These are phyloP conservation scores for Notodonta dromedarius DNA, from an alignment of 2,888 invertebrate species.

Conservation along the genomic window DNA sequence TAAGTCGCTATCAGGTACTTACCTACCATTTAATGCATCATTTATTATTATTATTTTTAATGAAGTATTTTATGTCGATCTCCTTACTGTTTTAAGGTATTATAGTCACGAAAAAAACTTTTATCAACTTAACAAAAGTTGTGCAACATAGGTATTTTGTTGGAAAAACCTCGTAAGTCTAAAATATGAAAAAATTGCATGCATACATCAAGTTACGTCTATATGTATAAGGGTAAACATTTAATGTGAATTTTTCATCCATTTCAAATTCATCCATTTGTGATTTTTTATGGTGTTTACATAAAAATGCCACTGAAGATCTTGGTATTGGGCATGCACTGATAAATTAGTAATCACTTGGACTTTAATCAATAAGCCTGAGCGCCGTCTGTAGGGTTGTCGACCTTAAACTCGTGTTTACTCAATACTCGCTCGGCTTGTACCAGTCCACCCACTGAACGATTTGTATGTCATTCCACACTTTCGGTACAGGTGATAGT, in stretches of 20 bases:
- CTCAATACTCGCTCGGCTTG: slow-evolving; percentile 54
- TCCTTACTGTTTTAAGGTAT: no score
- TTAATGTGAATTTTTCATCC: no score
- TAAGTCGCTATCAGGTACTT: slow-evolving; percentile 44
- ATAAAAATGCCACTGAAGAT: slow-evolving; percentile 26
- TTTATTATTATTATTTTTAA: slow-evolving; percentile 7
- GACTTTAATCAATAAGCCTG: slow-evolving; percentile 62
- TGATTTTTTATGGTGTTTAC: background rate
- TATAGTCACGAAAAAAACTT: no score
- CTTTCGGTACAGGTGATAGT: slow-evolving; percentile 55
- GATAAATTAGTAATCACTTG: slow-evolving; percentile 65
- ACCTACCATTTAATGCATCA: background rate
- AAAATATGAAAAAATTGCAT: no score
- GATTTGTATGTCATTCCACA: slow-evolving; percentile 65
- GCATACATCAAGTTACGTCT: no score
- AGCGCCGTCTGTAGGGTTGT: slow-evolving; percentile 59
- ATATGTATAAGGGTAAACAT: background rate
- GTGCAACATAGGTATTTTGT: no score
- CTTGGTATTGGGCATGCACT: slow-evolving; percentile 42
- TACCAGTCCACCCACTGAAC: slow-evolving; percentile 79
- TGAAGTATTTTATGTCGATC: no score
- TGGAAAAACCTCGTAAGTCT: no score
- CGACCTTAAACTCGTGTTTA: slow-evolving; percentile 70
- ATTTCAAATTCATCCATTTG: no score
- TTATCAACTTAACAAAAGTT: no score